A percentile compares a stretch with the other conserved stretches of the same genome.
Conservation (phyloP, 2,888 invertebrate species). For the Frankliniella intonsa region DNA sequence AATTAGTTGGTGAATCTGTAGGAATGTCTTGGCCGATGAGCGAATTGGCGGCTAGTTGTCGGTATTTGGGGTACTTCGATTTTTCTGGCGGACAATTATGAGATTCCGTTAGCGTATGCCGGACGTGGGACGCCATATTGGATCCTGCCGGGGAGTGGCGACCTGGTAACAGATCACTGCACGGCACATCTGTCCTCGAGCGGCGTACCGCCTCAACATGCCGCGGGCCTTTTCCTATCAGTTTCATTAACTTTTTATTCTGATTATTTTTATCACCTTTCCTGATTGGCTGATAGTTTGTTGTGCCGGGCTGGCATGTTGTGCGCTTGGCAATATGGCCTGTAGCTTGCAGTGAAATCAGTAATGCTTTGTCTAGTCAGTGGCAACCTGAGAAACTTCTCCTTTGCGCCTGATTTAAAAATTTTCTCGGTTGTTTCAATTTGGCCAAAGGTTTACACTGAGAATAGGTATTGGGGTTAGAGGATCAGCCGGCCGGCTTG, state of each 20-base stretch:
- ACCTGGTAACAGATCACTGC: neutral
- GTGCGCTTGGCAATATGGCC: neutral
- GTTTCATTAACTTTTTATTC: neutral
- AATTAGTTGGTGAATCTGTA: too few species aligned
- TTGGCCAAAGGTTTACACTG: too few species aligned
- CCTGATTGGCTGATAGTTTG: neutral
- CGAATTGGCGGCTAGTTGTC: too few species aligned
- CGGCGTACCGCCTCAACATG: neutral
- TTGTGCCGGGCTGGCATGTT: neutral
- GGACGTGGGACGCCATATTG: conserved; percentile 16
- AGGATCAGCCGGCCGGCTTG: conserved; percentile 6
- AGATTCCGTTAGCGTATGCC: neutral
- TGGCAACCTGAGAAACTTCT: neutral
- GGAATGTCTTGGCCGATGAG: too few species aligned
- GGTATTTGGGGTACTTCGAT: too few species aligned
- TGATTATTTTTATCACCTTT: neutral
- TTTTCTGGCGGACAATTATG: too few species aligned
- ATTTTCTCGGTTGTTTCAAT: neutral
- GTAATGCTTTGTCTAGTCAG: neutral
- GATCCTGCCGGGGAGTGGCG: conserved; percentile 14
- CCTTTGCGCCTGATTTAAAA: neutral
- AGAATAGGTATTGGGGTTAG: neutral
- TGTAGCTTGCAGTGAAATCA: neutral
- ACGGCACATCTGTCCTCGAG: neutral
- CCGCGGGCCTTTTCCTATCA: neutral